Evolutionary conservation across 1,140 invertebrate species (phyloP).

Genomic region (Lepidurus arcticus): DNA sequence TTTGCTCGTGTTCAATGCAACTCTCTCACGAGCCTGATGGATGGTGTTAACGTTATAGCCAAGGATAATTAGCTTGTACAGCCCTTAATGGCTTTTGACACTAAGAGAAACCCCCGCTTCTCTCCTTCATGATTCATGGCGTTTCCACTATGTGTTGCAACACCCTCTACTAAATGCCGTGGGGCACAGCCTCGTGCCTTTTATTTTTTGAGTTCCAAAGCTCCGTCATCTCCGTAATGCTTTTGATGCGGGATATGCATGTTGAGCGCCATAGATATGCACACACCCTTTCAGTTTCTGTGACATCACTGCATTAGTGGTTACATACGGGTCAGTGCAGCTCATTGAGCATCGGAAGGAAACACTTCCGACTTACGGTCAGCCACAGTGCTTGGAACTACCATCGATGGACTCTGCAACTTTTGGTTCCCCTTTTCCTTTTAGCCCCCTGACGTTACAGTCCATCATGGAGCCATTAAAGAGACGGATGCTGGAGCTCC

Average conservation of each 20-base stretch:
- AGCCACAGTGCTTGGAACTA: neutral
- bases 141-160: neutral
- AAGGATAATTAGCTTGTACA: slow-evolving; percentile 19
- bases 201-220: neutral
- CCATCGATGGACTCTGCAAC: neutral
- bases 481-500: slow-evolving; percentile 15
- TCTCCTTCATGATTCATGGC: slow-evolving; percentile 5
- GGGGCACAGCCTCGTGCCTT: neutral
- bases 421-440: neutral
- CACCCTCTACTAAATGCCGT: neutral
- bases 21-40: slow-evolving; percentile 12
- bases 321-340: slow-evolving; percentile 4
- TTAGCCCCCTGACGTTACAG: slow-evolving; percentile 3
- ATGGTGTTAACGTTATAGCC: slow-evolving; percentile 19
- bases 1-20: slow-evolving; percentile 3
- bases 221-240: neutral
- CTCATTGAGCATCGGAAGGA: slow-evolving; percentile 13
- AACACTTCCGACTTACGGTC: slow-evolving; percentile 7
- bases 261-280: neutral
- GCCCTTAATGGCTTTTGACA: slow-evolving; percentile 19
- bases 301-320: slow-evolving; percentile 12
- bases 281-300: neutral
- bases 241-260: neutral
- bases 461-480: slow-evolving; percentile 19
- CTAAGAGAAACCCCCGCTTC: slow-evolving; percentile 8